Evolutionary conservation across 2,113 vertebrate species (phyloP), one percentile per base, ranked within the genome.

Genomic region (Butorides virescens): DNA sequence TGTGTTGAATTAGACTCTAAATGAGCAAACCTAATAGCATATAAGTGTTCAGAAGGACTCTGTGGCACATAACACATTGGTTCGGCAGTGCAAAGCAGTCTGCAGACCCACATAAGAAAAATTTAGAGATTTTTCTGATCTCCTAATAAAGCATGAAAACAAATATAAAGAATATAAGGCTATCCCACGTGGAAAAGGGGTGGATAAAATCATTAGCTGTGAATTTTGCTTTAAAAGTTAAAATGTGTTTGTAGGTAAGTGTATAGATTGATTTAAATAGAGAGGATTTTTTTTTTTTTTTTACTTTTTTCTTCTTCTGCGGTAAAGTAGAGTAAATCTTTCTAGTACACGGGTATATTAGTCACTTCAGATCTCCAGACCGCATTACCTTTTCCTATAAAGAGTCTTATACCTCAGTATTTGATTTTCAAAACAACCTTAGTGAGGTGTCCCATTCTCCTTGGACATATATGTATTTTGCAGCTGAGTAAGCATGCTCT

Each of bases 41-140:
- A 1, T 76, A 78, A 74, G 13, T 42, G 11, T 76, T 95, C 32
- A 55, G 30, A 76, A 76, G 17, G 19, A 42, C 32, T 67, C 36
- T 39, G 52, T 47, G 36, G 34, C 26, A 66, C 37, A 26, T 39
- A 16, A 16, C 5, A 55, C 11, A 6, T 42, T 71, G 22, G 88
- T 92, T 86, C 20, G 29, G 11, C 16, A 77, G 7, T 55, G 15
- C 66, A 87, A 84, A 94, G 25, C 20, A 82, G 21, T 56, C 26
- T 91, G 13, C 18, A 72, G 25, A 52, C 44, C 12, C 42, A 42
- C 0, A 0, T 74, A 42, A 78, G 13, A 46, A 77, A 84, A 77
- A 5, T 68, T 0, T 30, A 2, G 5, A 1, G 2, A 1, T 20
- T 27, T 74, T 32, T 13, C 3, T 55, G 15, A 36, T 77, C 75